phyloP scores from a whole-genome alignment of 2,888 invertebrate species.

The Patella ulyssiponensis region DNA sequence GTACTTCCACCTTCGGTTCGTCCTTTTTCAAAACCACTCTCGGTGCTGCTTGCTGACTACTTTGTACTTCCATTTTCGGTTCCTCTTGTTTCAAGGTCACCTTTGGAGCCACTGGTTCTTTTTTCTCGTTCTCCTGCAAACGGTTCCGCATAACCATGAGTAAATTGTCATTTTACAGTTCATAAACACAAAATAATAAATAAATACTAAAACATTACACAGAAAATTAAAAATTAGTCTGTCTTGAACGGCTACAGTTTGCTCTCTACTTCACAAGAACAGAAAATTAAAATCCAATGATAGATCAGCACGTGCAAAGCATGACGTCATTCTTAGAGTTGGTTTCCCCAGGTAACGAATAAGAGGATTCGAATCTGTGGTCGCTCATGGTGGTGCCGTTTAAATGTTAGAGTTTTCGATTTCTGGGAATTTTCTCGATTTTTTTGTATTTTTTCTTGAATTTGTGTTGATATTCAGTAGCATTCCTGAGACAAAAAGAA shows the following conservation, averaged over 20 bases:
- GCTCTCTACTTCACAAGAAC: neutral
- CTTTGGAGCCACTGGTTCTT: no score
- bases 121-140: slow-evolving; percentile 4
- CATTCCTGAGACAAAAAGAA: slow-evolving; percentile 5
- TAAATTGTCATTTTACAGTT: neutral
- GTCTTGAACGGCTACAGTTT: neutral
- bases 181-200: neutral
- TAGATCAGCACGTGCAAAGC: slow-evolving; percentile 4
- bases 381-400: neutral
- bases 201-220: no score
- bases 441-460: no score
- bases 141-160: neutral
- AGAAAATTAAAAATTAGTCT: no score
- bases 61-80: neutral
- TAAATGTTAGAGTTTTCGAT: no score
- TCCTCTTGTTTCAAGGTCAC: neutral
- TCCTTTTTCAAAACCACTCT: neutral
- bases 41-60: neutral
- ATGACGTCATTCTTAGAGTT: neutral
- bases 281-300: neutral
- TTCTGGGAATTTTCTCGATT: no score
- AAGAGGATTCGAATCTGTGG: neutral
- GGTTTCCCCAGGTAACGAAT: neutral
- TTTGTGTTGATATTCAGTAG: neutral
- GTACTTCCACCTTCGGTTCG: neutral